Conservation (phyloP, 2,888 invertebrate species). For the Drosophila tanythrix region DNA sequence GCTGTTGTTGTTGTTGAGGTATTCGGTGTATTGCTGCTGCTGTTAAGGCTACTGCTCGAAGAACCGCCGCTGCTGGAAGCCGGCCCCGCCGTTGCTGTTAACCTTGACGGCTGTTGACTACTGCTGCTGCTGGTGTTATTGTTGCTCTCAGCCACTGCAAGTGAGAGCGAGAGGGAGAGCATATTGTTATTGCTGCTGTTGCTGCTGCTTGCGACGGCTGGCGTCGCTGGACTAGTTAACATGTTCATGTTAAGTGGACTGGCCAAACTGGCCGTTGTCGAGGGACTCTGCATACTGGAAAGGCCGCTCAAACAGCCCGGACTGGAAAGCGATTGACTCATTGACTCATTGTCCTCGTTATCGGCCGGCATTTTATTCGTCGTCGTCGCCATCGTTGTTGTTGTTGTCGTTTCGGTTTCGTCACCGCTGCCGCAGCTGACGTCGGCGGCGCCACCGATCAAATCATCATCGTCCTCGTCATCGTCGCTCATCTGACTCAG, state of each 20-base stretch:
- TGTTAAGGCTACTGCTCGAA: constrained; percentile 46
- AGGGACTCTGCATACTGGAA: constrained; percentile 89
- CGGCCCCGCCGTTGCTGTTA: constrained; percentile 42
- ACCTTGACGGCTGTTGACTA: constrained; percentile 27
- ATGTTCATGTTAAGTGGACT: constrained; percentile 92
- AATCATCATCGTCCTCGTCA: constrained; percentile 84
- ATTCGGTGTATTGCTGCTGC: constrained; percentile 66
- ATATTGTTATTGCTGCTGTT: constrained; percentile 20
- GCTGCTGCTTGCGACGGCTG: constrained; percentile 43
- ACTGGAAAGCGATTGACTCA: constrained; percentile 87
- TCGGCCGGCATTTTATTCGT: constrained; percentile 87
- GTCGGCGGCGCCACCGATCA: constrained; percentile 92
- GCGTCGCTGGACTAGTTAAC: constrained; percentile 87
- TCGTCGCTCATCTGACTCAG: constrained; percentile 72
- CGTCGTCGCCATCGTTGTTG: not conserved
- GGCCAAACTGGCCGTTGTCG: constrained; percentile 90
- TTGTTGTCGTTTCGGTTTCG: constrained; percentile 73
- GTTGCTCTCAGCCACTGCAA: constrained; percentile 11
- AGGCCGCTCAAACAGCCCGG: constrained; percentile 89
- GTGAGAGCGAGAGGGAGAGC: constrained; percentile 19
- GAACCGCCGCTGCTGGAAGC: constrained; percentile 57
- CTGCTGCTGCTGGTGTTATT: constrained; percentile 1
- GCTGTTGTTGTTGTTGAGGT: constrained; percentile 55
- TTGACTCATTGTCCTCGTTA: constrained; percentile 87
- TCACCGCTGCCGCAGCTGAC: constrained; percentile 92